Base-by-base conservation (phyloP, 1,140 invertebrate species). In the Pogonomyrmex californicus region DNA sequence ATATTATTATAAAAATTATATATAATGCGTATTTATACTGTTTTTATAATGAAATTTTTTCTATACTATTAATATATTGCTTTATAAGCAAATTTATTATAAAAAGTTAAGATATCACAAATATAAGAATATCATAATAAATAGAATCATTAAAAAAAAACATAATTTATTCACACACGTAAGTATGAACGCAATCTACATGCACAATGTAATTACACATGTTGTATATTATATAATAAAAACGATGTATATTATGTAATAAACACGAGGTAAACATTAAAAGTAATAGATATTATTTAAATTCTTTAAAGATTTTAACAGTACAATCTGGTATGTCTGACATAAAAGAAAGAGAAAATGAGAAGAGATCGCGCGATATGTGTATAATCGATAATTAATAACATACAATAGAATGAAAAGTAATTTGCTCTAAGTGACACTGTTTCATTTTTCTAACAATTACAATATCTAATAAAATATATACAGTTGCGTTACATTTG, bases 121-220 rank as follows among this genome's bases (percentile, higher is more conserved):
- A 33, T 17, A 23, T 47, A 60, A 60, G 10, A n/a, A 56, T 58
- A 36, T 58, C 33, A 10, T 30, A 51, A 60, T 77, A 47, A 63
- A 63, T 62, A 9, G 12, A 17, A 9, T 49, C 12, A 17, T 60
- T 88, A 71, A 86, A 87, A 88, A 90, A 87, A 49, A 87, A 73
- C 54, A 89, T 58, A 83, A 88, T 91, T 91, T 88, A 91, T 88
- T 91, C 83, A 89, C 90, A 62, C 30, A 85, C 85, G 62, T 58
- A 87, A 86, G 76, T 90, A 81, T 77, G 60, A 81, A 87, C 73
- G 90, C 79, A 87, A 88, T 91, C 79, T 88, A 81, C 60, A 90
- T 70, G 3, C 23, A 81, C 49, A 81, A 36, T 70, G 36, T 79
- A 58, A 17, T 1, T 89, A 89, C 65, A 58, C 62, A 66, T 83